Evolutionary conservation across 53 echinoderm and acorn worm genomes (phyloP).

Genomic region (Holothuria leucospilota): DNA sequence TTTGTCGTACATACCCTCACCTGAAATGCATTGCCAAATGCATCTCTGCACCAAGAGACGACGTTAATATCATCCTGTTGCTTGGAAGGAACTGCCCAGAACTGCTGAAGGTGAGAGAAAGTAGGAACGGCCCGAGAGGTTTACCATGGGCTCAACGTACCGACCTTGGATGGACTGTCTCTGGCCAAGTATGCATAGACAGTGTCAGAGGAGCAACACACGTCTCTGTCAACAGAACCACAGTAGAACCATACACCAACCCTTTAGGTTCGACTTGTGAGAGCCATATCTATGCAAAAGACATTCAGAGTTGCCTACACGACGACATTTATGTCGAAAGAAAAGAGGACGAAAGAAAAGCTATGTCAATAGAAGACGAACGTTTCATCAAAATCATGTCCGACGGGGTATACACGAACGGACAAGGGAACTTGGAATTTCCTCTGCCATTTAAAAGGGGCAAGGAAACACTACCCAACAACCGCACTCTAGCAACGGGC

Average conservation of each 20-base stretch:
- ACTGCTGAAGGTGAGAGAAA: constrained; percentile 65
- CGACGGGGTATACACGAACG: constrained; percentile 47
- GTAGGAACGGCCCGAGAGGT: constrained; percentile 53
- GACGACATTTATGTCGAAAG: constrained; percentile 51
- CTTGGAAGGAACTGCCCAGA: constrained; percentile 69
- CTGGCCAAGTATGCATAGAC: constrained; percentile 56
- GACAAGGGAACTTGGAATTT: constrained; percentile 40
- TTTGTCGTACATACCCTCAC: constrained; percentile 35
- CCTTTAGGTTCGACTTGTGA: neutral
- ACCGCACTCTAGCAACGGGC: constrained; percentile 14
- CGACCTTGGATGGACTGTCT: constrained; percentile 64
- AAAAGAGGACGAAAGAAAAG: neutral
- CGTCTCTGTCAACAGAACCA: constrained; percentile 40
- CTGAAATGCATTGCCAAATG: neutral
- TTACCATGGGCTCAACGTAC: constrained; percentile 72
- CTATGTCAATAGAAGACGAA: constrained; percentile 62
- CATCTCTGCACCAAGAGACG: constrained; percentile 43
- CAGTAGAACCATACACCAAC: neutral
- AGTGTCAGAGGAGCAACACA: neutral
- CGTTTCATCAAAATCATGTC: constrained; percentile 35
- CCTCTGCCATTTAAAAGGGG: constrained; percentile 46
- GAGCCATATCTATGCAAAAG: constrained; percentile 54
- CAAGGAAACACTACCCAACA: constrained; percentile 44
- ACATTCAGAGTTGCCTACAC: neutral
- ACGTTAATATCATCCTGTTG: constrained; percentile 45